Base-by-base conservation (phyloP, 2,888 invertebrate species). In the Drosophila pegasa region DNA sequence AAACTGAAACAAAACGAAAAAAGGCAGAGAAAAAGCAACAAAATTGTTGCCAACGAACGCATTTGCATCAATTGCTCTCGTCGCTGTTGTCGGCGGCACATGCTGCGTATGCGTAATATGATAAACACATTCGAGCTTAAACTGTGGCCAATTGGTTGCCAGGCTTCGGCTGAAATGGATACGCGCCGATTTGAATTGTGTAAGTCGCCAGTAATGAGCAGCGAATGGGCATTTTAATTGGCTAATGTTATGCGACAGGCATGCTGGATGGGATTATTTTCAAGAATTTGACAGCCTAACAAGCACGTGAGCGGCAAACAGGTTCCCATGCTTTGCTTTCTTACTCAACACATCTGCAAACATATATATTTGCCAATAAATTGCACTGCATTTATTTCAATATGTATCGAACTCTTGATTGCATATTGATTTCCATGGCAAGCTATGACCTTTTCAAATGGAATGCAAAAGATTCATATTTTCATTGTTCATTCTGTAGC, bases 91-190 rank as follows among this genome's bases (percentile, higher is more conserved):
- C 37, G 38, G 27, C 43, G 29, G 56, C 78, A n/a, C 70, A 73
- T 51, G 73, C 66, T 57, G 78, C 78, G 76, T 76, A 78, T 76
- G 59, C 74, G 74, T 78, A 73, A 78, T 66, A 10, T 71, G 51
- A 47, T 51, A 47, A 60, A 43, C 52, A 50, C 69, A 67, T 56
- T 55, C 35, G 48, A 52, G 67, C 71, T 59, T 68, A 45, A 78
- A 47, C 63, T 71, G 71, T 40, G 47, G 45, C 51, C 57, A 76
- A 76, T 67, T 47, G 41, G 43, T 27, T 50, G 50, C 45, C 33
- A 18, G 31, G 40, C 65, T 59, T 20, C 27, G 35, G 47, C 9
- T 25, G 45, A 60, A 71, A 51, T 58, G 50, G 20, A 18, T 64
- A 47, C n/a, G 18, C 37, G 12, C 29, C 33, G 33, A 51, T 14